Base-by-base conservation (phyloP, 2,888 invertebrate species). In the Leptopilina myrica region DNA sequence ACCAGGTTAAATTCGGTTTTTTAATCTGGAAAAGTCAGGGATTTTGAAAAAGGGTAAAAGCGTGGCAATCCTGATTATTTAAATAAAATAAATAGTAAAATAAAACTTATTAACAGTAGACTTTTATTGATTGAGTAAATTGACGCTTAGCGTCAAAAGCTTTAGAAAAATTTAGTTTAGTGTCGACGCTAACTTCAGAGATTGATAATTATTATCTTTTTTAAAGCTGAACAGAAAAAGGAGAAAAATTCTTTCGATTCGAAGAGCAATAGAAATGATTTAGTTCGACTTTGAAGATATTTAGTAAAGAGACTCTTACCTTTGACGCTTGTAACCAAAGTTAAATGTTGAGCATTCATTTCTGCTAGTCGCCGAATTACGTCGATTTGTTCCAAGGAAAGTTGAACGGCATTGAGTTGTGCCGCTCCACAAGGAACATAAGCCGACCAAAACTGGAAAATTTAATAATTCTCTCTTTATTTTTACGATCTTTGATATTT, bases 401-500 rank as follows among this genome's bases (percentile, higher is more conserved):
- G 93, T 91, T 97, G 96, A 90, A 96, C 97, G 78, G 96, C 97
- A 90, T 97, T 96, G 91, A 96, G 93, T 91, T 96, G 95, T 88
- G 96, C 95, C 43, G 96, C 95, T 85, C 95, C 96, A 90, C 97
- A 97, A 85, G 97, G 97, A 89, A 97, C 96, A 92, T 96, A 97
- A 83, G 97, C 97, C 82, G 97, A 96, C 97, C 97, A 97, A 91
- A 97, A 96, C 94, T 98, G 33, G 97, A 69, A 85, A 86, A 78
- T 80, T 62, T 0, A 20, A 62, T 20, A 62, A 8, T 4, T 3
- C 20, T 62, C 15, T 59, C 5, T 56, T 15, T 59, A n/a, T 5
- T 59, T 59, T 15, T 5, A 49, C 1, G 11, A 11, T 49, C 49
- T 49, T 49, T 11, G 11, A 11, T n/a, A 59, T 12, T 56, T 14